A percentile compares a stretch with the other conserved stretches of the same genome.
phyloP scores from a whole-genome alignment of 2,113 vertebrate species.

The Prinia subflava region DNA sequence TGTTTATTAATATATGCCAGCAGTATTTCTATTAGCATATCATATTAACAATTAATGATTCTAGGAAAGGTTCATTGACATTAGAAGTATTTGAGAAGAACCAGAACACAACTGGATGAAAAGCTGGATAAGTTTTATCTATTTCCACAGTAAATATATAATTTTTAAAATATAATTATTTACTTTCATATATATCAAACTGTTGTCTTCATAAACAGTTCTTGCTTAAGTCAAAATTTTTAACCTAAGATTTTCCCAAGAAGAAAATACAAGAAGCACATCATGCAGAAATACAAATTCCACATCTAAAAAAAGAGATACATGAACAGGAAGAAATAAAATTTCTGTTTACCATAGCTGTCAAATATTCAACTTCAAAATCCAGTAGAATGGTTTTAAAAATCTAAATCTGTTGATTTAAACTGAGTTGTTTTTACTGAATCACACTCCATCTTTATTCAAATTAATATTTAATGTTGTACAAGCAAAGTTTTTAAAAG shows the following conservation, averaged over 20 bases:
- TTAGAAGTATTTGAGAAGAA: background rate
- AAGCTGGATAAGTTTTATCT: background rate
- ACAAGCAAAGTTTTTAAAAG: background rate
- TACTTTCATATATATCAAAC: background rate
- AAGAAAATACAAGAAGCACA: background rate
- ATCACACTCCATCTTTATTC: background rate
- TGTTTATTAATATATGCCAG: background rate
- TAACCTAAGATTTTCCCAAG: background rate
- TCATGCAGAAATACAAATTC: background rate
- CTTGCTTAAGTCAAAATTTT: background rate
- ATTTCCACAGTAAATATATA: background rate
- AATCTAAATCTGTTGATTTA: background rate
- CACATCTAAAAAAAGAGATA: background rate
- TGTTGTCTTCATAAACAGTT: background rate
- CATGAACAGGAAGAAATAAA: background rate
- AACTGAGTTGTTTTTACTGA: background rate
- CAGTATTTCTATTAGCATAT: background rate
- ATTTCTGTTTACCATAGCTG: background rate
- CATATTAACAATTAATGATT: background rate
- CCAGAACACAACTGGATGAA: background rate
- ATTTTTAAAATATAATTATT: rapidly evolving
- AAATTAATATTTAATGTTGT: background rate
- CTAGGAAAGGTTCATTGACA: background rate
- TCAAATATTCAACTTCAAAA: background rate
- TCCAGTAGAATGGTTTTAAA: background rate